Evolutionary conservation across 2,113 vertebrate species (phyloP).

Genomic region (Mormyrus iriodes): DNA sequence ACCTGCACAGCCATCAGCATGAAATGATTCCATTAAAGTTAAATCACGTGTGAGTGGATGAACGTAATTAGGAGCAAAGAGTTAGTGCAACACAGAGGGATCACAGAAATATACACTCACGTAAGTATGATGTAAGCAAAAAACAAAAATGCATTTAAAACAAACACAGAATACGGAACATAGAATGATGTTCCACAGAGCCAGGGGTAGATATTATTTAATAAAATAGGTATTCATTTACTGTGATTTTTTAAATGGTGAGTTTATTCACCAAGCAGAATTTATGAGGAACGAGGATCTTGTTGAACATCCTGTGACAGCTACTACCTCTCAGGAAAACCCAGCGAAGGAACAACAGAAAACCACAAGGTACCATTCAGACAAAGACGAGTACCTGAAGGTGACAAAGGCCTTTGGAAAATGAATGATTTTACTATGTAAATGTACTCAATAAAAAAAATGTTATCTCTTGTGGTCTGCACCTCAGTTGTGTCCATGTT

Average conservation of each 20-base stretch:
- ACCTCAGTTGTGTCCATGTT: not conserved
- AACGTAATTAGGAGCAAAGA: not conserved
- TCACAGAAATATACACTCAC: not conserved
- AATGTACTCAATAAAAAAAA: not conserved
- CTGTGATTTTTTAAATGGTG: not conserved
- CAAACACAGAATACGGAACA: not conserved
- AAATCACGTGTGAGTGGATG: not conserved
- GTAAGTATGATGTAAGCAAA: not conserved
- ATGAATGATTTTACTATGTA: not conserved
- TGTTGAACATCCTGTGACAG: not conserved
- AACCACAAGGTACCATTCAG: not conserved
- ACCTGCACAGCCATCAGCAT: not conserved
- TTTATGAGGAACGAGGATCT: not conserved
- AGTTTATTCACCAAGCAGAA: not conserved
- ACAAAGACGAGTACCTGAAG: not conserved
- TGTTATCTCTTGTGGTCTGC: not conserved
- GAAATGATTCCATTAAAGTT: not conserved
- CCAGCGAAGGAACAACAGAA: not conserved
- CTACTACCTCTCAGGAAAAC: not conserved
- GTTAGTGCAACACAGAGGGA: not conserved
- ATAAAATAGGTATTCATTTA: not conserved
- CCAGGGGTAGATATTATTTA: not conserved
- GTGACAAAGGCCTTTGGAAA: not conserved
- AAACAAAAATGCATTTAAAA: not conserved
- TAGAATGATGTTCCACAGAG: not conserved